Conservation (phyloP, 2,888 invertebrate species). For the Sturmia bella region DNA sequence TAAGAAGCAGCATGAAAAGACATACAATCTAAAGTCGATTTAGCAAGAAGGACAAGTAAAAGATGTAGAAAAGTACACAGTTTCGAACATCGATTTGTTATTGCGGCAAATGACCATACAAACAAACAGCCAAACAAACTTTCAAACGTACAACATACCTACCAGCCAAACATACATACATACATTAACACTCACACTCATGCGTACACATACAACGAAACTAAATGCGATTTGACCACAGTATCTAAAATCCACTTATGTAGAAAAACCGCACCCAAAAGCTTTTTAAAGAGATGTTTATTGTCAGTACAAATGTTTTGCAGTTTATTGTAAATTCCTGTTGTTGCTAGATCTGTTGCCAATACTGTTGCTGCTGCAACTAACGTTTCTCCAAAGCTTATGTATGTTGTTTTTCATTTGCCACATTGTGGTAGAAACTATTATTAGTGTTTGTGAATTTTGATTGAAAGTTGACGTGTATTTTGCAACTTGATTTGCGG, state of each 20-base stretch:
- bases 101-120: slow-evolving; percentile 52
- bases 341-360: background rate
- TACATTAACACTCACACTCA: background rate
- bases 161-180: background rate
- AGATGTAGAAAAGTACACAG: slow-evolving; percentile 28
- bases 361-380: background rate
- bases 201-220: slow-evolving; percentile 19
- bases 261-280: slow-evolving; percentile 68
- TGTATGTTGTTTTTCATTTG: slow-evolving; percentile 13
- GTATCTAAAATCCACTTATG: slow-evolving; percentile 68
- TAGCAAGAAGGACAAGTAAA: slow-evolving; percentile 41
- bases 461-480: slow-evolving; percentile 48
- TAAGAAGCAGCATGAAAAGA: slow-evolving; percentile 22
- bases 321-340: slow-evolving; percentile 32
- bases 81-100: slow-evolving; percentile 62
- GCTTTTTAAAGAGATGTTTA: slow-evolving; percentile 64
- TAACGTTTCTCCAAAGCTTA: background rate
- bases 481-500: slow-evolving; percentile 50
- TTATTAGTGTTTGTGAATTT: slow-evolving; percentile 39
- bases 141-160: slow-evolving; percentile 6
- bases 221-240: slow-evolving; percentile 70
- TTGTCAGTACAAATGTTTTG: slow-evolving; percentile 48
- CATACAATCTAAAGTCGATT: slow-evolving; percentile 30
- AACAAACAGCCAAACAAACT: slow-evolving; percentile 25
- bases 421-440: slow-evolving; percentile 54